A percentile compares a stretch with the other conserved stretches of the same genome.
phyloP scores from a whole-genome alignment of 2,888 invertebrate species.

The Eumerus sabulonum region DNA sequence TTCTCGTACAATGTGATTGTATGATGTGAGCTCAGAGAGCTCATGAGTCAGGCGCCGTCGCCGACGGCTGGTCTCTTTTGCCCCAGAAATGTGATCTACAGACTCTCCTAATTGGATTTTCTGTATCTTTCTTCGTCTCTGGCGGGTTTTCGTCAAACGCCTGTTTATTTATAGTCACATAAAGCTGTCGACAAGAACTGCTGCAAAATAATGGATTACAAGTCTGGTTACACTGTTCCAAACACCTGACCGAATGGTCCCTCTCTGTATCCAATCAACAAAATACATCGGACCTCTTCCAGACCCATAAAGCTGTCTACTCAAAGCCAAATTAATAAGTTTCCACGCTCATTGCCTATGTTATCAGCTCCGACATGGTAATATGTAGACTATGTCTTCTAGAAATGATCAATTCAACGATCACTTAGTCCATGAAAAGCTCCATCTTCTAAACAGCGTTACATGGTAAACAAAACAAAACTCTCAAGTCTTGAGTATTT shows the following conservation, averaged over 20 bases:
- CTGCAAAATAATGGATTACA: conserved; percentile 52
- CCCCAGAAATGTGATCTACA: conserved; percentile 51
- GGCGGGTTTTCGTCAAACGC: conserved; percentile 1
- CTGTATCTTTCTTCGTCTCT: conserved; percentile 8
- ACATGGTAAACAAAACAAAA: conserved; percentile 42
- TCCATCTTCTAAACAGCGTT: conserved; percentile 17
- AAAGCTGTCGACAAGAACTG: conserved; percentile 59
- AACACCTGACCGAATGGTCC: conserved; percentile 45
- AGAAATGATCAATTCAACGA: conserved; percentile 36
- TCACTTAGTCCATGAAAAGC: conserved; percentile 22
- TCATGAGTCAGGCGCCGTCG: conserved; percentile 59
- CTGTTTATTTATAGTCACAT: conserved; percentile 52
- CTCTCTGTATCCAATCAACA: conserved; percentile 34
- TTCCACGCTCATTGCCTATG: conserved; percentile 28
- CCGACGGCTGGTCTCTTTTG: conserved; percentile 42
- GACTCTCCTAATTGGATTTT: conserved; percentile 57
- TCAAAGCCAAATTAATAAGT: conserved; percentile 50
- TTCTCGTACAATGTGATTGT: too few species aligned
- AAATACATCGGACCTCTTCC: not conserved
- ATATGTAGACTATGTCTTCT: conserved; percentile 39
- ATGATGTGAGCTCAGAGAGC: conserved; percentile 24
- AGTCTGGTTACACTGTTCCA: conserved; percentile 36
- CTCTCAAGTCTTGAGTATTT: conserved; percentile 36
- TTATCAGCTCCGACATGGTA: conserved; percentile 38
- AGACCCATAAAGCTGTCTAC: conserved; percentile 17